A percentile compares a stretch with the other conserved stretches of the same genome.
Conservation (phyloP, 92 coral and sea anemone species). For the Anthopleura xanthogrammica region DNA sequence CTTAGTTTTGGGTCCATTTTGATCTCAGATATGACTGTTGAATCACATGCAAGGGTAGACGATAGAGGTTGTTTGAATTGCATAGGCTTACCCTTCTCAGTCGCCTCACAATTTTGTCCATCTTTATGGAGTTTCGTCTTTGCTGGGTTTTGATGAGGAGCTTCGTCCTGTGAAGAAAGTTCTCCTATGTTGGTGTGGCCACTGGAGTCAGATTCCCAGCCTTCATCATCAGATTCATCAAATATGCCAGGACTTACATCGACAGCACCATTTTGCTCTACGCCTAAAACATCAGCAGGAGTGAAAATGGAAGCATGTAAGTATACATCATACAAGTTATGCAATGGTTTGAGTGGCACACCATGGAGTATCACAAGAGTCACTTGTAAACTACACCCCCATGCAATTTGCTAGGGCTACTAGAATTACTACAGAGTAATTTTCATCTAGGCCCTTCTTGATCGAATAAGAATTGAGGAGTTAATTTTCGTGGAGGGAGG, state of each 20-base stretch:
- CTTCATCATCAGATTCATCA: conserved; percentile 23
- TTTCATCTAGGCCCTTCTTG: too few relatives aligned
- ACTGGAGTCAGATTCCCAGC: conserved; percentile 42
- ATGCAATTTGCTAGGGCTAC: too few relatives aligned
- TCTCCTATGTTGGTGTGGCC: conserved; percentile 17
- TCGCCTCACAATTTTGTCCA: neutral
- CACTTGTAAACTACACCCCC: too few relatives aligned
- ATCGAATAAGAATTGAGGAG: too few relatives aligned
- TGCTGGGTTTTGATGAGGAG: neutral
- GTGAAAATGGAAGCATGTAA: neutral
- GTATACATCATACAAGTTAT: too few relatives aligned
- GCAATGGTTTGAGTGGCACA: too few relatives aligned
- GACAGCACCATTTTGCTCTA: neutral
- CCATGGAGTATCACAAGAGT: too few relatives aligned
- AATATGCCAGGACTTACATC: neutral
- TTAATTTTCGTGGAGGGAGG: too few relatives aligned
- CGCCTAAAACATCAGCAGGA: neutral
- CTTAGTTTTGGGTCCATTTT: conserved; percentile 30
- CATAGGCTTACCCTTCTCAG: neutral
- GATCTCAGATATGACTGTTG: neutral
- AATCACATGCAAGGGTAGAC: conserved; percentile 12
- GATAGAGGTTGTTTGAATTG: conserved; percentile 16
- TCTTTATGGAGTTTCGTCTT: neutral
- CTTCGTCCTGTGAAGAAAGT: neutral
- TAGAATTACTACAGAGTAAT: too few relatives aligned